Evolutionary conservation across 2,888 invertebrate species (phyloP).

Genomic region (Phyto melanocephala): DNA sequence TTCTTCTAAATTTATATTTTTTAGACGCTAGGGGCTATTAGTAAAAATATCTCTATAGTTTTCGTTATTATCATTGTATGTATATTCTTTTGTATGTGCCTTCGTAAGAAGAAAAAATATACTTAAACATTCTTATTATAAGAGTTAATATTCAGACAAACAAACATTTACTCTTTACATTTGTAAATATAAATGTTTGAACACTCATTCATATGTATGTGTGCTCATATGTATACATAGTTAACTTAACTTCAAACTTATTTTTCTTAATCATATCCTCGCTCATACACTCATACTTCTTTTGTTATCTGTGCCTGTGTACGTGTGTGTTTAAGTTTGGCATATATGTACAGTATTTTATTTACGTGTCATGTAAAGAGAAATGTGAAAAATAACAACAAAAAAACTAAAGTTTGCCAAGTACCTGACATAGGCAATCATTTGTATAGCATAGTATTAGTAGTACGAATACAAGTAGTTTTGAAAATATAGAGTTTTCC

Average conservation of each 20-base stretch:
- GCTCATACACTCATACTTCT: not conserved
- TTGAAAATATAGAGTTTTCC: no score
- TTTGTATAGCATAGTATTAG: constrained; percentile 24
- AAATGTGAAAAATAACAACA: not conserved
- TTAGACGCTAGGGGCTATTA: constrained; percentile 39
- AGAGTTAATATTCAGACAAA: not conserved
- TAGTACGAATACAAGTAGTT: not conserved
- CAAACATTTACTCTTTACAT: not conserved
- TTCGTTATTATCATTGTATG: not conserved
- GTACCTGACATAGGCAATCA: constrained; percentile 58
- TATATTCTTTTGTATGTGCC: not conserved
- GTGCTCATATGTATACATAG: not conserved
- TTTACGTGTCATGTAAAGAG: constrained; percentile 42
- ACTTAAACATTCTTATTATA: constrained; percentile 42
- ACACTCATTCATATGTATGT: not conserved
- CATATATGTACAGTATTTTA: constrained; percentile 11
- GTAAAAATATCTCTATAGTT: constrained; percentile 7
- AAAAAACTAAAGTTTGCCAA: constrained; percentile 43
- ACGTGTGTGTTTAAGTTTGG: not conserved
- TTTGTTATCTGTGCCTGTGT: not conserved
- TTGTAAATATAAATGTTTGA: not conserved
- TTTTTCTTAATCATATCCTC: constrained; percentile 22
- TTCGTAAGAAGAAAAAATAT: not conserved
- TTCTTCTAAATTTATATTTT: constrained; percentile 16
- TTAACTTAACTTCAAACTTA: constrained; percentile 47